Base-by-base conservation (phyloP, 2,888 invertebrate genomes). In the Ochlodes sylvanus region DNA sequence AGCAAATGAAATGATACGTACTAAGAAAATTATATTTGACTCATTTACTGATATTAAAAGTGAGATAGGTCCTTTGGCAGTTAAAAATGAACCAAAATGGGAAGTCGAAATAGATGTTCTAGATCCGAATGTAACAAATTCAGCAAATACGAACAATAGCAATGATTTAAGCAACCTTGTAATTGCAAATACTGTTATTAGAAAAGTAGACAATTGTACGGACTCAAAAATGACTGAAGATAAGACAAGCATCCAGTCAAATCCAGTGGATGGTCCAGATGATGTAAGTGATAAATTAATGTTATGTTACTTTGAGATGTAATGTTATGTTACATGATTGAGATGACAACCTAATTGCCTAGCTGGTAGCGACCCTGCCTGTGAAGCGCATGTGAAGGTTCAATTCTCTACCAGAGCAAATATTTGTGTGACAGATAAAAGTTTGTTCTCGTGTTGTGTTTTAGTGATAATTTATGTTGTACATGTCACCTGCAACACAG, bases 21-120 rank as follows among this genome's bases (percentile, higher is more conserved):
- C 90, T 7, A 93, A 93, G 73, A 93, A 93, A 76, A 89, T 94
- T 63, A 84, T 87, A 47, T 94, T 94, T 85, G 88, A 93, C 78
- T 89, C 92, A 17, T 87, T 93, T 64, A 89, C 86, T 62, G 93
- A 94, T 70, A 88, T 94, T 12, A 94, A 93, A 82, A 88, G 89
- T 83, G 93, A 94, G 75, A 92, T 94, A 71, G 89, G 85, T 54
- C 88, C 92, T 10, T 75, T 92, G 27, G 76, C 80, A 38, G 77
- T 93, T 32, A 92, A 93, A 77, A 55, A 75, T 15, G 93, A 92
- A 75, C 92, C 93, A 71, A 87, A 88, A 79, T 92, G 92, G 92
- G 92, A 93, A 75, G 80, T 92, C 83, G 93, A 93, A 80, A 84
- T 93, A 68, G 92, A 92, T 71, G 68, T 80, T 10, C 66, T 86